Percentiles rank a stretch among this genome's conserved stretches.
Conservation (phyloP, 2,113 vertebrate species). For the Microcebus ravelobensis region DNA sequence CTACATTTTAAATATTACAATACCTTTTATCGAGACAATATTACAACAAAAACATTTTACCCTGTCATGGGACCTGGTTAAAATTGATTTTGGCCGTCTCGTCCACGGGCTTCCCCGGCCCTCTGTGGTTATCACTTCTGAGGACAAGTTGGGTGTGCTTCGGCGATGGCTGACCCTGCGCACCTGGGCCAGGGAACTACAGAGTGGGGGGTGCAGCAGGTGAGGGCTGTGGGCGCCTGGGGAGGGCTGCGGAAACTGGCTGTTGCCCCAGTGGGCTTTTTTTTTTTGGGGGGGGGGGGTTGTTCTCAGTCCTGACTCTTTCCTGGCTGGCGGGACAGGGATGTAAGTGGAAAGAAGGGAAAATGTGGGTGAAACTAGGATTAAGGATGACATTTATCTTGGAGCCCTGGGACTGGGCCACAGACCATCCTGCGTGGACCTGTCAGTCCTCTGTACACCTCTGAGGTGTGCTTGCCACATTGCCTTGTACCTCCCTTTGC, state of each 20-base stretch:
- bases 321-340: background rate
- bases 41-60: conserved; percentile 76
- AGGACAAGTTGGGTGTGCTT: background rate
- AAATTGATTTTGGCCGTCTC: conserved; percentile 25
- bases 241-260: background rate
- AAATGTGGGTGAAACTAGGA: background rate
- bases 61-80: background rate
- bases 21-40: conserved; percentile 60
- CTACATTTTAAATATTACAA: conserved; percentile 72
- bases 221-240: fast-evolving
- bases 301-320: background rate
- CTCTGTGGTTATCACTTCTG: background rate
- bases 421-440: background rate
- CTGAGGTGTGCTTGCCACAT: background rate
- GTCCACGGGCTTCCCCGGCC: background rate
- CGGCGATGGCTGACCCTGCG: fast-evolving
- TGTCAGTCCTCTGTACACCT: background rate
- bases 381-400: background rate
- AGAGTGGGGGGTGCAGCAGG: background rate
- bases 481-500: background rate
- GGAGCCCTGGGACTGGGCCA: background rate
- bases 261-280: background rate
- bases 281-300: background rate
- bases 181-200: no score
- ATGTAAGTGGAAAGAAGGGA: background rate